Conservation (phyloP, 2,888 invertebrate genomes). For the Hypolimnas misippus region DNA sequence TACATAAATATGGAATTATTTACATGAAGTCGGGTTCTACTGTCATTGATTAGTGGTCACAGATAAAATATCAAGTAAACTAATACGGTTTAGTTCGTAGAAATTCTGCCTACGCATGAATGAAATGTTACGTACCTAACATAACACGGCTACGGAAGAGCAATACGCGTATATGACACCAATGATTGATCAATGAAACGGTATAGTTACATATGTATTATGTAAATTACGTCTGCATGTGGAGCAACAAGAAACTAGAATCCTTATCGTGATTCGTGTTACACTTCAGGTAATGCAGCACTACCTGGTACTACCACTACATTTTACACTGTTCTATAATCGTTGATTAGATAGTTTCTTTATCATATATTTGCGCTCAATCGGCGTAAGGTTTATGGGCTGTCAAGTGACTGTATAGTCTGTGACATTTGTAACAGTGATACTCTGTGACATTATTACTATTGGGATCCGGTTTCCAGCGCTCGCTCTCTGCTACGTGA, state of each 20-base stretch:
- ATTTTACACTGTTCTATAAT: too few species aligned
- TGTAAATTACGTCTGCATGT: constrained; percentile 21
- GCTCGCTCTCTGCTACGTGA: too few species aligned
- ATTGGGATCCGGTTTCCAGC: too few species aligned
- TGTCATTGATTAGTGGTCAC: not conserved
- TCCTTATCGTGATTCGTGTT: constrained; percentile 22
- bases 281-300: constrained; percentile 5
- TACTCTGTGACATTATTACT: too few species aligned
- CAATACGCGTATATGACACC: constrained; percentile 32
- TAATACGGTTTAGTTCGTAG: not conserved
- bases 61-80: not conserved
- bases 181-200: constrained; percentile 21
- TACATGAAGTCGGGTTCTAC: too few species aligned
- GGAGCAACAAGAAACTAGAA: constrained; percentile 23
- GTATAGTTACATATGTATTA: constrained; percentile 19
- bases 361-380: too few species aligned
- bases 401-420: too few species aligned
- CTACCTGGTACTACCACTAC: not conserved
- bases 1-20: too few species aligned
- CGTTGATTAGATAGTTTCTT: too few species aligned
- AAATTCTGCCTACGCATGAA: constrained; percentile 26
- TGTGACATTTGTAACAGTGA: too few species aligned
- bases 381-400: too few species aligned
- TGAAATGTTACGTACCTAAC: constrained; percentile 18
- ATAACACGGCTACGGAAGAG: constrained; percentile 19